A percentile compares a stretch with the other conserved stretches of the same genome.
Conservation (phyloP, 2,888 invertebrate species). For the Agrypnus murinus region DNA sequence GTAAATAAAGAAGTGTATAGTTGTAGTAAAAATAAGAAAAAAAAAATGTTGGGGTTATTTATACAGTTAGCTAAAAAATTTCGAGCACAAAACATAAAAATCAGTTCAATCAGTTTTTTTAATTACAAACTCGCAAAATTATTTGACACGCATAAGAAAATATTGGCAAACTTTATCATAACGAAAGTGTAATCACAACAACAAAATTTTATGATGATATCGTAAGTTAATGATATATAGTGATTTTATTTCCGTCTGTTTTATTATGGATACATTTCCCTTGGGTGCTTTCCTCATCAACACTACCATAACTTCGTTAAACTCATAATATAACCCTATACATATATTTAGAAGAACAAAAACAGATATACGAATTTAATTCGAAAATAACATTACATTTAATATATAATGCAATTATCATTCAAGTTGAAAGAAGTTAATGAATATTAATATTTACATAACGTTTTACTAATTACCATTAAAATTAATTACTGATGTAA, state of each 20-base stretch:
- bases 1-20: too few relatives aligned
- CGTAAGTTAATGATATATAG: neutral
- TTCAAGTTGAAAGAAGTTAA: too few relatives aligned
- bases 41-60: neutral
- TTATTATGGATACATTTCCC: slow-evolving; percentile 36
- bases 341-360: too few relatives aligned
- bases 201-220: too few relatives aligned
- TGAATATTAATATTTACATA: too few relatives aligned
- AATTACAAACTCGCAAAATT: slow-evolving; percentile 16
- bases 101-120: slow-evolving; percentile 8
- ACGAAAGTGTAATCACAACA: neutral
- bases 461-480: too few relatives aligned
- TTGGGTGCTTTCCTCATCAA: slow-evolving; percentile 34
- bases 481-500: slow-evolving; percentile 24
- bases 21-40: too few relatives aligned
- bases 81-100: slow-evolving; percentile 12
- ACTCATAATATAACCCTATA: slow-evolving; percentile 21
- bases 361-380: neutral
- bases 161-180: neutral
- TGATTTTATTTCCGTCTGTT: slow-evolving; percentile 34
- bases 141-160: neutral
- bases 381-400: too few relatives aligned
- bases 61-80: neutral
- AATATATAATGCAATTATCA: too few relatives aligned
- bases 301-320: slow-evolving; percentile 19